Evolutionary conservation across 2,797 vertebrate species (phyloP).

Genomic region (Macrochelys suwanniensis): DNA sequence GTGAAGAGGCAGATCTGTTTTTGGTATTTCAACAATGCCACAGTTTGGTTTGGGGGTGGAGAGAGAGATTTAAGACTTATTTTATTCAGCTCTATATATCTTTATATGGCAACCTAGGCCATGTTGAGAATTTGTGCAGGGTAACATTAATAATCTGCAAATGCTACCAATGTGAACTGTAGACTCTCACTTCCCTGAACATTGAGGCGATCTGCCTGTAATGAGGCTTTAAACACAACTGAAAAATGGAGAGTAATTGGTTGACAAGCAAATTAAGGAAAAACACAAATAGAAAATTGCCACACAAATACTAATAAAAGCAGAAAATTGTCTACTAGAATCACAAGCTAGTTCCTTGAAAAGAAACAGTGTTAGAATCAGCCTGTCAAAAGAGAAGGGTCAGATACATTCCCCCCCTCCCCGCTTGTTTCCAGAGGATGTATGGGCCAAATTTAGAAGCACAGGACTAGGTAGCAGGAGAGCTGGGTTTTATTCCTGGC

Average conservation of each 20-base stretch:
- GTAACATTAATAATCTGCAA: background rate
- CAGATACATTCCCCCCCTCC: background rate
- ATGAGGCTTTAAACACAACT: background rate
- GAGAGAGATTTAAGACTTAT: too few species aligned
- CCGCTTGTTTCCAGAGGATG: background rate
- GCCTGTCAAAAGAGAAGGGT: background rate
- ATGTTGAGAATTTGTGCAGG: too few species aligned
- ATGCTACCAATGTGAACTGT: background rate
- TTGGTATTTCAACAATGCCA: too few species aligned
- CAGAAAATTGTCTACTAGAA: background rate
- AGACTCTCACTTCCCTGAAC: background rate
- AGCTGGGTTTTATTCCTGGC: background rate
- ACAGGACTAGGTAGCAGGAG: background rate
- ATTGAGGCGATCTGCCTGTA: too few species aligned
- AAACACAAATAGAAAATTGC: background rate
- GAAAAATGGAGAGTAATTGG: background rate
- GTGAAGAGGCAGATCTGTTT: too few species aligned
- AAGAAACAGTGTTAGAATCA: background rate
- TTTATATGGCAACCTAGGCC: too few species aligned
- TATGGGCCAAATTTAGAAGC: too few species aligned
- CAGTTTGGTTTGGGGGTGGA: too few species aligned
- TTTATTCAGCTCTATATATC: too few species aligned
- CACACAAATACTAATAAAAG: background rate
- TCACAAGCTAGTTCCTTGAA: background rate
- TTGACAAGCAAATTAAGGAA: background rate